Evolutionary conservation across 2,888 invertebrate genomes (phyloP).

Genomic region (Dascillus cervinus): DNA sequence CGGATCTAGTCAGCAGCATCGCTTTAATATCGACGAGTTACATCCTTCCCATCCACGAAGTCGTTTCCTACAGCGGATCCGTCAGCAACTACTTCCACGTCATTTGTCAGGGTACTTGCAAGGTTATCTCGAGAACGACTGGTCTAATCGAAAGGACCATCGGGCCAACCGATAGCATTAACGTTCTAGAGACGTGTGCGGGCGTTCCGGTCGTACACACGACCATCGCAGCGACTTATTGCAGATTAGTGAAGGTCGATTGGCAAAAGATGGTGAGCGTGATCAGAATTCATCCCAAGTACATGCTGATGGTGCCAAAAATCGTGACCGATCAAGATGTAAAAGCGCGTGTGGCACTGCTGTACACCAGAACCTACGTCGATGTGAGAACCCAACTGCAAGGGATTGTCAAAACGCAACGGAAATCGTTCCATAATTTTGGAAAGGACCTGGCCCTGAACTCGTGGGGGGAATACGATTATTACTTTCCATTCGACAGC

Average conservation of each 20-base stretch:
- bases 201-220: constrained; percentile 6
- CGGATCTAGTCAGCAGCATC: constrained; percentile 9
- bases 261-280: too few relatives aligned
- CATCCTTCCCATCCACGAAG: constrained; percentile 12
- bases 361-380: too few relatives aligned
- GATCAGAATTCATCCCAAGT: too few relatives aligned
- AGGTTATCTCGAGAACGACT: neutral
- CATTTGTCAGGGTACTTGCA: too few relatives aligned
- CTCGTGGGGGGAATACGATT: constrained; percentile 19
- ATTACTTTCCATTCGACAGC: constrained; percentile 18
- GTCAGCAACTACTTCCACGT: too few relatives aligned
- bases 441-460: constrained; percentile 10
- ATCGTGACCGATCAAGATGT: too few relatives aligned
- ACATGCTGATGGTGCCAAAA: too few relatives aligned
- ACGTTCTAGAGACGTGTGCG: constrained; percentile 5
- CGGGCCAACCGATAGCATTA: neutral
- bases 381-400: too few relatives aligned
- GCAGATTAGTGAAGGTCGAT: constrained; percentile 8
- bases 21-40: constrained; percentile 3
- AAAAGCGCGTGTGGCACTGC: too few relatives aligned
- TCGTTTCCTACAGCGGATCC: constrained; percentile 13
- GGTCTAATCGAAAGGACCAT: neutral
- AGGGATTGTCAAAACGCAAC: too few relatives aligned
- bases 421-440: constrained; percentile 12
- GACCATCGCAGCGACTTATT: constrained; percentile 11